phyloP scores from a whole-genome alignment of 1,140 invertebrate genomes.

The Phocides pigmalion region DNA sequence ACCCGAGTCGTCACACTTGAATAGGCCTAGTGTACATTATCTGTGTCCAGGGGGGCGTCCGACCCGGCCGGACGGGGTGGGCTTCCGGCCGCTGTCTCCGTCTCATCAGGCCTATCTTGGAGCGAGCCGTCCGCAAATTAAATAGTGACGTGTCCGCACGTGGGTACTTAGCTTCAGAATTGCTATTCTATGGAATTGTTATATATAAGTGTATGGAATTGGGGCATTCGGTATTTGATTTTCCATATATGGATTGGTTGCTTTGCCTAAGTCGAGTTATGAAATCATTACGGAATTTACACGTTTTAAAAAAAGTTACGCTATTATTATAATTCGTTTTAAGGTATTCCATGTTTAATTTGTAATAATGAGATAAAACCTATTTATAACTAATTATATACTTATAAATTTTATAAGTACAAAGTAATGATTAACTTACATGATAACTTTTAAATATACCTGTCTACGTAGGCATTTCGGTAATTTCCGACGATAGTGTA shows the following conservation, averaged over 20 bases:
- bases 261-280: not conserved
- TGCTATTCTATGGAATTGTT: slow-evolving; percentile 25
- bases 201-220: slow-evolving; percentile 14
- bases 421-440: no score
- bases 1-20: slow-evolving; percentile 59
- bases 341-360: no score
- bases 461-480: no score
- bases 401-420: no score
- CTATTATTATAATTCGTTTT: no score
- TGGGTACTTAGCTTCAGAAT: slow-evolving; percentile 39
- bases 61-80: slow-evolving; percentile 44
- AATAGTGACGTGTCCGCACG: slow-evolving; percentile 66
- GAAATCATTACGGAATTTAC: not conserved
- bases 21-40: slow-evolving; percentile 69
- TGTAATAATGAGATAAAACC: no score
- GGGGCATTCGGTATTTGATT: slow-evolving; percentile 12
- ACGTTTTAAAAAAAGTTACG: no score
- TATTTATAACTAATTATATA: no score
- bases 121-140: slow-evolving; percentile 72
- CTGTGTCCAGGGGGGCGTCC: slow-evolving; percentile 46
- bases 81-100: slow-evolving; percentile 76
- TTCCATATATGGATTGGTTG: slow-evolving; percentile 4
- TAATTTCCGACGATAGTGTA: no score
- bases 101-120: slow-evolving; percentile 79
- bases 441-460: no score